A percentile compares a stretch with the other conserved stretches of the same genome.
Conservation (phyloP, 2,888 invertebrate genomes). For the Lamproptera curius region DNA sequence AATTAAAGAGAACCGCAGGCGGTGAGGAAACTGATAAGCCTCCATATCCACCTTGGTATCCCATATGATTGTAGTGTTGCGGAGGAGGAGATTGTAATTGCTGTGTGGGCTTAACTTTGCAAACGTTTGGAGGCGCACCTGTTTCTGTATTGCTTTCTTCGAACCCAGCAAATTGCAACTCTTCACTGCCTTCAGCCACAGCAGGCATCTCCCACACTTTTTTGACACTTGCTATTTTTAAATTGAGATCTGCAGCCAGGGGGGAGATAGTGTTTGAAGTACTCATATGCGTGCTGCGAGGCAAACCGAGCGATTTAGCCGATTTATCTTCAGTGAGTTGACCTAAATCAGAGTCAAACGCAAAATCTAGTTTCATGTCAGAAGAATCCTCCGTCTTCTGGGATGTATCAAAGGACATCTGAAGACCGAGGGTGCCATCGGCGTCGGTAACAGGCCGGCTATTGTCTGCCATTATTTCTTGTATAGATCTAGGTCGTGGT, state of each 20-base stretch:
- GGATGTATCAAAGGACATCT: slow-evolving; percentile 80
- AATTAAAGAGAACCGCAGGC: slow-evolving; percentile 89
- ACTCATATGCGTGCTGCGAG: slow-evolving; percentile 80
- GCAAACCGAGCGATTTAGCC: slow-evolving; percentile 65
- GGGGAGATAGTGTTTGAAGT: slow-evolving; percentile 86
- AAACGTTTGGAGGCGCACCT: slow-evolving; percentile 83
- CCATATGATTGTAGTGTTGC: slow-evolving; percentile 82
- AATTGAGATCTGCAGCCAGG: slow-evolving; percentile 92
- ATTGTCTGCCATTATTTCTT: slow-evolving; percentile 65
- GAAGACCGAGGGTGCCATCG: slow-evolving; percentile 77
- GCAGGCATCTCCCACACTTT: slow-evolving; percentile 92
- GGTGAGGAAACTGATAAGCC: slow-evolving; percentile 92
- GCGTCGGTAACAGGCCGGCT: slow-evolving; percentile 52
- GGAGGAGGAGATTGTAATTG: slow-evolving; percentile 86
- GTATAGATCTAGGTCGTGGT: slow-evolving; percentile 61
- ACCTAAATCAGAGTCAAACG: slow-evolving; percentile 90
- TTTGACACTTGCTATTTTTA: slow-evolving; percentile 96
- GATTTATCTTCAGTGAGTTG: slow-evolving; percentile 86
- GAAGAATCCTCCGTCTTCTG: slow-evolving; percentile 85
- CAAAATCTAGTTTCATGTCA: slow-evolving; percentile 95
- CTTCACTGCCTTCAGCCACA: slow-evolving; percentile 79
- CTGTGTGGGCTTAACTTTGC: slow-evolving; percentile 91
- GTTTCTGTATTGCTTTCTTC: slow-evolving; percentile 66
- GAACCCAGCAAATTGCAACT: slow-evolving; percentile 63
- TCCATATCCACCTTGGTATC: slow-evolving; percentile 87